A percentile compares a stretch with the other conserved stretches of the same genome.
Conservation (phyloP, 2,797 vertebrate genomes). For the Tinamus major region DNA sequence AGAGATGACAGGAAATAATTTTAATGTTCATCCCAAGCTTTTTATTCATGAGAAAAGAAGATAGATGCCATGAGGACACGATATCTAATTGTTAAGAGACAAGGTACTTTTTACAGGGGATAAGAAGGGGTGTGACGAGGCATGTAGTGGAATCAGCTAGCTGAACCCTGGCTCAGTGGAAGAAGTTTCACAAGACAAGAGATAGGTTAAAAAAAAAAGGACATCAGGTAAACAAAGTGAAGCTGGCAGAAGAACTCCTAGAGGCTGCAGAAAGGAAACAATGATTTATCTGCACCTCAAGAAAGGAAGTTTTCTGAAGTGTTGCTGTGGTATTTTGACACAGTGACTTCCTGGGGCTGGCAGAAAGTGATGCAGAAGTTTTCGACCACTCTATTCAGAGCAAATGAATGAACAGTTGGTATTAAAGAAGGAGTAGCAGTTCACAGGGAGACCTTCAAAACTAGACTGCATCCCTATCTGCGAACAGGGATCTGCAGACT, state of each 20-base stretch:
- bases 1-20: neutral
- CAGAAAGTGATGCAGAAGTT: fast-evolving
- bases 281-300: fast-evolving
- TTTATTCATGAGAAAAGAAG: neutral
- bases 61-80: neutral
- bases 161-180: neutral
- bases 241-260: neutral
- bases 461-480: fast-evolving
- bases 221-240: neutral
- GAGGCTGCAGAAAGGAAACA: neutral
- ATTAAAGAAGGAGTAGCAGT: neutral
- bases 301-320: neutral
- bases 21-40: neutral
- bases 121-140: neutral
- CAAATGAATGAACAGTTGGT: neutral
- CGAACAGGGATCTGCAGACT: neutral
- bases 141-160: neutral
- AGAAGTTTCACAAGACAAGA: neutral
- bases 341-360: neutral
- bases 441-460: neutral
- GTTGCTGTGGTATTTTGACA: neutral
- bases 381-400: neutral
- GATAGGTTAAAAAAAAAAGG: too few relatives aligned
- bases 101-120: neutral
- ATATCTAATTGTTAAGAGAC: neutral